Base-by-base conservation (phyloP, 2,888 invertebrate genomes). In the Andrena hattorfiana region DNA sequence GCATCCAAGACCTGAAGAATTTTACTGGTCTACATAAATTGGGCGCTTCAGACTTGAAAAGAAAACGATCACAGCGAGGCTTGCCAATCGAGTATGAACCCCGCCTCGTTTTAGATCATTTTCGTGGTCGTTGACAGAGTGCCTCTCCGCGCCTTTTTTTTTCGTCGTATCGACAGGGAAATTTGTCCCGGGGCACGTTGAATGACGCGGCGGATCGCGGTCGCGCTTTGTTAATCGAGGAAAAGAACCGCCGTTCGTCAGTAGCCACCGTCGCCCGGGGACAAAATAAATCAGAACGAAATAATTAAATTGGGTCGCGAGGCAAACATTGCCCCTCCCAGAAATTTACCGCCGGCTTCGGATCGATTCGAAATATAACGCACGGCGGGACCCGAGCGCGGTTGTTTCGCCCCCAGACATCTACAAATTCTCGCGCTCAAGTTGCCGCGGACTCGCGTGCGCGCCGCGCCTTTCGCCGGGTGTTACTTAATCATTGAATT, bases 251-350 rank as follows among this genome's bases (percentile, higher is more conserved):
- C 16, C 51, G 6, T 63, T 26, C 42, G 2, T 32, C 60, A 68
- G 67, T 68, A 26, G 32, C 62, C 62, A 13, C n/a, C 49, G 56
- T 28, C 49, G 48, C 74, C 10, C 10, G 51, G 23, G 59, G 51
- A 60, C 51, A 66, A 80, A 56, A 77, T 69, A 77, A 80, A 77
- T 77, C 60, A 30, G 66, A 66, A 66, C 30, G 77, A 79, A 79
- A 70, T 77, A 79, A 79, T 79, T 79, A 69, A 60, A 77, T 77
- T 26, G 76, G 66, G 62, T 60, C 30, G 64, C 54, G 23, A 56
- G 28, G 48, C 62, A 67, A 80, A 80, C 71, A 67, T 77, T 68
- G 67, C n/a, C 5, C 23, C 56, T 23, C 23, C 10, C 13, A 28
- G 56, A 28, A 77, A 77, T 71, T 54, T 60, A 16, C 42, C 26